These are phyloP conservation scores for Phaedon cochleariae DNA, from an alignment of 2,888 invertebrate genomes.

Conservation along the genomic window DNA sequence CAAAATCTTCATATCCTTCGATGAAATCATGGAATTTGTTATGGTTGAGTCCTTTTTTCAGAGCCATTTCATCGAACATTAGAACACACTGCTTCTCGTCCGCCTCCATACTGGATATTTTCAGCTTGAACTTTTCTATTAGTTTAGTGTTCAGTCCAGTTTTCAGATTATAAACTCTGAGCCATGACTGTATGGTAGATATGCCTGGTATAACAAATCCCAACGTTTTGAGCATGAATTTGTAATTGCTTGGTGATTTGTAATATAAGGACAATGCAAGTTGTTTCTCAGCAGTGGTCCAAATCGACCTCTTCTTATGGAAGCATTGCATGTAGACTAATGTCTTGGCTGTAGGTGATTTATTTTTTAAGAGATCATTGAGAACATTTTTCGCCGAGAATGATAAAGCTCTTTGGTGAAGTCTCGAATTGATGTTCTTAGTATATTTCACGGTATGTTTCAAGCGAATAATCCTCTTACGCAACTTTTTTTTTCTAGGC, in stretches of 20 bases:
- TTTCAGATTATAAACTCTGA: neutral
- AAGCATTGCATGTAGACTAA: neutral
- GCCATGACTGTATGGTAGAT: conserved; percentile 1
- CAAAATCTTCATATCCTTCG: no score
- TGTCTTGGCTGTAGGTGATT: neutral
- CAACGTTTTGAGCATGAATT: neutral
- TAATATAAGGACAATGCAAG: neutral
- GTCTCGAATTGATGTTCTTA: no score
- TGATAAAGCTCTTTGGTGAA: no score
- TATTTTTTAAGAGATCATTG: no score
- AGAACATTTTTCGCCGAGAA: no score
- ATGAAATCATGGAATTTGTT: no score
- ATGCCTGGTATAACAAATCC: neutral
- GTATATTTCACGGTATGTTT: no score
- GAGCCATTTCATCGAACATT: neutral
- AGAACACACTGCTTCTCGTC: neutral
- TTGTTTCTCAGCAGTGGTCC: neutral
- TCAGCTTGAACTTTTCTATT: neutral
- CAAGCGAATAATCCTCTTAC: no score
- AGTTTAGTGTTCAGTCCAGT: conserved; percentile 3
- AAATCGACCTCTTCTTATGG: neutral
- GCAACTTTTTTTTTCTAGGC: no score
- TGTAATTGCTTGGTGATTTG: neutral
- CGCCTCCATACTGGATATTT: neutral
- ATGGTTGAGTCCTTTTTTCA: no score